A percentile compares a stretch with the other conserved stretches of the same genome.
These are phyloP conservation scores for Pelvicachromis taeniatus DNA, from an alignment of 2,113 vertebrate genomes.

Conservation along the genomic window DNA sequence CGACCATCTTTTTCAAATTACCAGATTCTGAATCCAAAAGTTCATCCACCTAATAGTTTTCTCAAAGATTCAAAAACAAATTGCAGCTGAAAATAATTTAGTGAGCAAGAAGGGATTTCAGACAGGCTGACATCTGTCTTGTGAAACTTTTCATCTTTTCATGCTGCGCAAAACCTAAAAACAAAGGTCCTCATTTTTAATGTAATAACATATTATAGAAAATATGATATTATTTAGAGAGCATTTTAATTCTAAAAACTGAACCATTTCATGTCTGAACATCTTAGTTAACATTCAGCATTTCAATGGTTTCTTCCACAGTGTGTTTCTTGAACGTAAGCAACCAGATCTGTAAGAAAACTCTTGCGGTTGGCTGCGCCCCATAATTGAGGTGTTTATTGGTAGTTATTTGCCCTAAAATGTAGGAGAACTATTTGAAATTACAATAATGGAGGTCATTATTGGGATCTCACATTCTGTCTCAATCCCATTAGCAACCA, in stretches of 20 bases:
- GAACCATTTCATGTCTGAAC: neutral
- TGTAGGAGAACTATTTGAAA: conserved; percentile 38
- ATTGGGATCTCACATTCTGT: conserved; percentile 8
- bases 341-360: conserved; percentile 11
- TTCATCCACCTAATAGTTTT: neutral
- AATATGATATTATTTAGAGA: neutral
- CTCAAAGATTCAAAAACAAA: neutral
- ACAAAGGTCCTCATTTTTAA: neutral
- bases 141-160: neutral
- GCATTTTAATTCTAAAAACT: neutral
- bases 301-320: neutral
- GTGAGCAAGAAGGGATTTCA: neutral
- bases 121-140: neutral
- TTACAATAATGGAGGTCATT: conserved; percentile 47
- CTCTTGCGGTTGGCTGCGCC: neutral
- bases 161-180: neutral
- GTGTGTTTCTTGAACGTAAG: neutral
- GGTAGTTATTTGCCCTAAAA: conserved; percentile 19
- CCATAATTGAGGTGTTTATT: conserved; percentile 46
- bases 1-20: neutral
- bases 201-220: neutral
- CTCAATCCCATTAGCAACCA: neutral
- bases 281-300: neutral
- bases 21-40: neutral
- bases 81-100: neutral